Percentiles rank a stretch among this genome's conserved stretches.
These are phyloP conservation scores for Taxidea taxus DNA, from an alignment of 2,113 vertebrate species.

Conservation along the genomic window DNA sequence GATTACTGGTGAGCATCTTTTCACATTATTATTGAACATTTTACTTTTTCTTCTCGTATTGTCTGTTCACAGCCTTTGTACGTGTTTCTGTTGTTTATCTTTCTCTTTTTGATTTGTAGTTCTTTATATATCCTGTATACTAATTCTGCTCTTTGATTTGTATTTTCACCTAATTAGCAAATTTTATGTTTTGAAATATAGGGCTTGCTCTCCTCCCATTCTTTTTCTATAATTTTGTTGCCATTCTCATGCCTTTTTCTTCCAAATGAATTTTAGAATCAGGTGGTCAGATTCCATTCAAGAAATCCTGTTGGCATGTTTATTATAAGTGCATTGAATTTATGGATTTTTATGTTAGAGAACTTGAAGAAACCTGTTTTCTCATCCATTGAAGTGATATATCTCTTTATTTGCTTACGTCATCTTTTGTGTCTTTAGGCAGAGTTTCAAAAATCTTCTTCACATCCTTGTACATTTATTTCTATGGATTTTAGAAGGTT, in stretches of 20 bases:
- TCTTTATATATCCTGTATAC: not conserved
- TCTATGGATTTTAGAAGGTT: not conserved
- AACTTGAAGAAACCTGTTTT: not conserved
- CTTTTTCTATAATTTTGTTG: not conserved
- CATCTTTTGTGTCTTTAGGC: not conserved
- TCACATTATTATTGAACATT: not conserved
- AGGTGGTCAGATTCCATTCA: not conserved
- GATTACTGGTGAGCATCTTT: not conserved
- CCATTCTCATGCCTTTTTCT: not conserved
- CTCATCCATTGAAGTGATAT: not conserved
- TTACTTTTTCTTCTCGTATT: not conserved
- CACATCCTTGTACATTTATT: not conserved
- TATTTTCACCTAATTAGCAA: not conserved
- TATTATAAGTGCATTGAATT: not conserved
- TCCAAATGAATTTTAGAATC: not conserved
- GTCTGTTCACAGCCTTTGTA: not conserved
- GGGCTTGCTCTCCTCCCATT: not conserved
- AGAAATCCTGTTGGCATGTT: not conserved
- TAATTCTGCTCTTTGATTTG: not conserved
- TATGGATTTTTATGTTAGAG: not conserved
- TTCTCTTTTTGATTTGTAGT: not conserved
- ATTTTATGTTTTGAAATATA: not conserved
- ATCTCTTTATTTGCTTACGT: not conserved
- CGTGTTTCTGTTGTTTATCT: not conserved
- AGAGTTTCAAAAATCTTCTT: slow-evolving; percentile 16